phyloP scores from a whole-genome alignment of 2,888 invertebrate genomes.

The Torymus texanus region DNA sequence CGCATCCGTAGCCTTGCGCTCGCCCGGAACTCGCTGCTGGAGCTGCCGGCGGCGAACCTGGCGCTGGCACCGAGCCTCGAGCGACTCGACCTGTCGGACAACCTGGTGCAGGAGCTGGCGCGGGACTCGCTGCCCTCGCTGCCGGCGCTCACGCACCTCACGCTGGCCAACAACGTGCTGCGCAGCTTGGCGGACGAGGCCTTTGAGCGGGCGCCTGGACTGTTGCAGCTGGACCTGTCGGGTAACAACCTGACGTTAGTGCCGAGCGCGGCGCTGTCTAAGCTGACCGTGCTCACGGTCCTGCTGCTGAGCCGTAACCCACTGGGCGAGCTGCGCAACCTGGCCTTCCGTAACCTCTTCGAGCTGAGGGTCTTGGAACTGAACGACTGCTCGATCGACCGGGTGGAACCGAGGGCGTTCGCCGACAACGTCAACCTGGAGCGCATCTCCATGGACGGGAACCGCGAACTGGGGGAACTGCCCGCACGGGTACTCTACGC shows the following conservation, averaged over 20 bases:
- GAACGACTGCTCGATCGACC: conserved; percentile 76
- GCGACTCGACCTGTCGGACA: conserved; percentile 85
- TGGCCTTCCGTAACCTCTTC: conserved; percentile 90
- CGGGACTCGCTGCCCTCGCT: conserved; percentile 85
- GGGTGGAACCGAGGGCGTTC: conserved; percentile 86
- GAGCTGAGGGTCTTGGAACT: conserved; percentile 86
- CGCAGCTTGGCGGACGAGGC: conserved; percentile 83
- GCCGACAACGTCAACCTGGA: conserved; percentile 90
- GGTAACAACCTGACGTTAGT: conserved; percentile 88
- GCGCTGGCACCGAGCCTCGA: conserved; percentile 82
- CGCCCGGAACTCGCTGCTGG: conserved; percentile 86
- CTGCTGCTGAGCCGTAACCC: conserved; percentile 88
- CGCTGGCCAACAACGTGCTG: conserved; percentile 86
- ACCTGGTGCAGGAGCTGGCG: conserved; percentile 84
- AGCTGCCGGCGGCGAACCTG: conserved; percentile 84
- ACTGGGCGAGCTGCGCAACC: conserved; percentile 83
- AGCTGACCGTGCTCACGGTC: conserved; percentile 85
- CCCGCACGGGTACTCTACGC: conserved; percentile 90
- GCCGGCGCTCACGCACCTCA: conserved; percentile 83
- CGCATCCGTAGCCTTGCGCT: conserved; percentile 85
- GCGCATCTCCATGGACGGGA: conserved; percentile 86
- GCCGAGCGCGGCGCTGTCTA: conserved; percentile 85
- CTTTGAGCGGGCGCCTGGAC: conserved; percentile 84
- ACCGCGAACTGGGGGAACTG: conserved; percentile 83
- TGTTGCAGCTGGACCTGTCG: conserved; percentile 85